These are phyloP conservation scores for Babyrousa celebensis DNA, from an alignment of 2,797 vertebrate genomes.

Conservation along the genomic window DNA sequence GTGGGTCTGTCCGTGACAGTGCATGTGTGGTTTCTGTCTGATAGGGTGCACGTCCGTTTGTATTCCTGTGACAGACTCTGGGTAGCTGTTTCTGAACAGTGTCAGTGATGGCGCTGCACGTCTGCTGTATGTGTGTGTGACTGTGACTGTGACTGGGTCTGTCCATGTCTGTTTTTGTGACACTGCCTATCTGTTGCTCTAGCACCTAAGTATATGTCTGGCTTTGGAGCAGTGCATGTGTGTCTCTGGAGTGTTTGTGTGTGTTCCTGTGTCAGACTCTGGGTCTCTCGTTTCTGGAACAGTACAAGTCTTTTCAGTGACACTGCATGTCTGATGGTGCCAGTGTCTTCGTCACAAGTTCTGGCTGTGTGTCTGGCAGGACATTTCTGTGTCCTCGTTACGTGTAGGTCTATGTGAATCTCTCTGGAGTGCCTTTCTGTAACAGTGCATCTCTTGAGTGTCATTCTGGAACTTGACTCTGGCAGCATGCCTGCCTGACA, in stretches of 20 bases:
- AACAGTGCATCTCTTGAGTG: not conserved
- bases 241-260: conserved; percentile 66
- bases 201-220: conserved; percentile 34
- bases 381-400: conserved; percentile 62
- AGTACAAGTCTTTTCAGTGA: conserved; percentile 65
- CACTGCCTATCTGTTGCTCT: conserved; percentile 24
- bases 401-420: conserved; percentile 18
- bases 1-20: conserved; percentile 74
- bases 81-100: conserved; percentile 64
- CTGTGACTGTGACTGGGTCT: not conserved
- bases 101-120: conserved; percentile 48
- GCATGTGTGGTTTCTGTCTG: conserved; percentile 78
- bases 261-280: conserved; percentile 64
- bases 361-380: conserved; percentile 50
- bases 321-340: conserved; percentile 57
- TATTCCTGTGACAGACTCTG: conserved; percentile 68
- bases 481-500: conserved; percentile 41
- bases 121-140: conserved; percentile 25
- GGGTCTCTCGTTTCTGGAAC: conserved; percentile 62
- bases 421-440: conserved; percentile 53
- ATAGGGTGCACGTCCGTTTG: conserved; percentile 64
- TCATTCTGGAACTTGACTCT: conserved; percentile 55
- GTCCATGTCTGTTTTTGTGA: conserved; percentile 36
- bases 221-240: conserved; percentile 34
- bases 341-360: conserved; percentile 65